Conservation (phyloP, 2,888 invertebrate genomes). For the Anthophora plumipes region DNA sequence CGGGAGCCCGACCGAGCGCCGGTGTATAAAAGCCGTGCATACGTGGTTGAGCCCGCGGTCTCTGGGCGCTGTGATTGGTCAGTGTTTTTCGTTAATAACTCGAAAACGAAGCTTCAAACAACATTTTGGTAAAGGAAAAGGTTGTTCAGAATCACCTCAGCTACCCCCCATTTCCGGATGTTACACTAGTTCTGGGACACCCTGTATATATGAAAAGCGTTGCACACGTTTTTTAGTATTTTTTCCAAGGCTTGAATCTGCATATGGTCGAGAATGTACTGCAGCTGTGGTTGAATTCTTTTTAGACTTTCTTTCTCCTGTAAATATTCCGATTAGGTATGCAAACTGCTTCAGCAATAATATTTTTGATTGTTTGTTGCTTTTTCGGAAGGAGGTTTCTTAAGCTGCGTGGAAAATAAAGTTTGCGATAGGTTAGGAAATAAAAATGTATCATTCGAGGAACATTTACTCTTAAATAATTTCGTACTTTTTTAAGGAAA, state of each 20-base stretch:
- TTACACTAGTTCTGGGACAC: too few relatives aligned
- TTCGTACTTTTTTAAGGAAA: neutral
- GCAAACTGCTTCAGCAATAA: neutral
- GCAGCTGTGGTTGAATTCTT: neutral
- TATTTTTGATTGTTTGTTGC: neutral
- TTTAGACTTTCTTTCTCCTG: neutral
- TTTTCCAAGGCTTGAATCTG: neutral
- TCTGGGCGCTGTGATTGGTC: too few relatives aligned
- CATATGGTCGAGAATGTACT: neutral
- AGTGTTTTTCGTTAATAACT: too few relatives aligned
- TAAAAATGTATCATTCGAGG: neutral
- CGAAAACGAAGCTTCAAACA: too few relatives aligned
- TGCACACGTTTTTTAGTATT: neutral
- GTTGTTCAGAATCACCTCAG: too few relatives aligned
- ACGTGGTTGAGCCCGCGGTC: too few relatives aligned
- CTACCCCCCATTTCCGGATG: too few relatives aligned
- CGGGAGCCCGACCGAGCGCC: too few relatives aligned
- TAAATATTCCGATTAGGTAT: neutral
- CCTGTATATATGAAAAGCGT: too few relatives aligned
- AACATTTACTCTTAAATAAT: neutral
- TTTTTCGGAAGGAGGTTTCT: neutral
- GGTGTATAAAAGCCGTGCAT: too few relatives aligned
- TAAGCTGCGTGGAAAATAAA: neutral
- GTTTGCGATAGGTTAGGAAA: neutral
- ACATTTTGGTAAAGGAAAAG: too few relatives aligned